These are phyloP conservation scores for Scomberomorus guttatus DNA, from an alignment of 2,797 vertebrate species.

Conservation along the genomic window DNA sequence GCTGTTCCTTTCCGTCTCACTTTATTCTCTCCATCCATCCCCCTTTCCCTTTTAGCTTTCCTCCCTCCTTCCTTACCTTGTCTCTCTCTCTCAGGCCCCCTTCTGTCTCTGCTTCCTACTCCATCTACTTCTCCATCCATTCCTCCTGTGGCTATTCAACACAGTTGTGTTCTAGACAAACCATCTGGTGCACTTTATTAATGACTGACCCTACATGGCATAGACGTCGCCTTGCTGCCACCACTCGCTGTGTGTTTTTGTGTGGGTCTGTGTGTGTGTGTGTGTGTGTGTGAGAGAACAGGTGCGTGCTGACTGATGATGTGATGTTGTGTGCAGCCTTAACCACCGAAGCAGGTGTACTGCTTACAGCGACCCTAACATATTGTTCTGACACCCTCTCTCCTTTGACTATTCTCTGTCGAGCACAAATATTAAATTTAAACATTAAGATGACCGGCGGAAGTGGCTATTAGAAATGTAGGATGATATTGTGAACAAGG, in stretches of 20 bases:
- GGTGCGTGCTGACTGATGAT: constrained; percentile 78
- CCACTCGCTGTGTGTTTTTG: constrained; percentile 55
- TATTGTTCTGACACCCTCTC: constrained; percentile 34
- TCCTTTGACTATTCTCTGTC: constrained; percentile 31
- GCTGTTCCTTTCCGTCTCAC: constrained; percentile 33
- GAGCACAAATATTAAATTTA: not conserved
- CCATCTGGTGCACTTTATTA: constrained; percentile 86
- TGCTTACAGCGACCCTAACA: constrained; percentile 35
- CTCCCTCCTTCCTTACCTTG: not conserved
- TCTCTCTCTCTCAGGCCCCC: constrained; percentile 33
- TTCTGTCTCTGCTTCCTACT: constrained; percentile 53
- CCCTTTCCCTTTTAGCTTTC: not conserved
- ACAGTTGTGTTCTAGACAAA: constrained; percentile 84
- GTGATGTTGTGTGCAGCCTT: constrained; percentile 66
- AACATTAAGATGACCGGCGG: not conserved
- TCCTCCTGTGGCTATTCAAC: constrained; percentile 81
- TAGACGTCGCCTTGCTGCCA: constrained; percentile 74
- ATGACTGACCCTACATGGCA: constrained; percentile 82
- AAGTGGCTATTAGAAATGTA: not conserved
- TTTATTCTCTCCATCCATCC: constrained; percentile 40
- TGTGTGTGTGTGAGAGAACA: constrained; percentile 62
- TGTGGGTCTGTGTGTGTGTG: constrained; percentile 15
- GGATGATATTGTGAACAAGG: not conserved
- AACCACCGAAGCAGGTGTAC: constrained; percentile 71
- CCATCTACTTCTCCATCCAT: constrained; percentile 67